Base-by-base conservation (phyloP, 2,797 vertebrate species). In the Acanthurus tractus region DNA sequence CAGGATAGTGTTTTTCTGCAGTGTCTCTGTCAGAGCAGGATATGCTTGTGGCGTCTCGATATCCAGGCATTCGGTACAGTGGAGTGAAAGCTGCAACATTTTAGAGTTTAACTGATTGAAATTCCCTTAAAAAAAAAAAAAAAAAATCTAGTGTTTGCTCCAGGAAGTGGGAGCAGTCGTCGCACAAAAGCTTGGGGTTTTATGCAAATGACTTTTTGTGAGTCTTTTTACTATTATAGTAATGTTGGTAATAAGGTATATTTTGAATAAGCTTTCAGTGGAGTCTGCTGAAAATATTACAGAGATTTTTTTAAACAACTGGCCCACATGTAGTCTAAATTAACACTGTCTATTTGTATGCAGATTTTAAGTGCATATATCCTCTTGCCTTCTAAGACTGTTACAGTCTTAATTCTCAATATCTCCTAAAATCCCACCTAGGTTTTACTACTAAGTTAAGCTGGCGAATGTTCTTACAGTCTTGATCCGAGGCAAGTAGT, bases 311-410 rank as follows among this genome's bases (percentile, higher is more conserved):
- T 76, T 75, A 71, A 79, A 84, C 29, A 29, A 86, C 65, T 20
- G 86, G 88, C 90, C 92, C 84, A 88, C 68, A 76, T 84, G 73
- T 93, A 81, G 86, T 93, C 83, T 64, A 93, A 93, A 92, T 87
- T 84, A 81, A 90, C 86, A 88, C 84, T 88, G 80, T 85, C 77
- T 88, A 88, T 94, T 91, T 94, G 86, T 91, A 92, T 89, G 82
- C 70, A 90, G 79, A 89, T 88, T 88, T 87, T 92, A 89, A 89
- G 89, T 93, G 85, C 88, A 90, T 92, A 91, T 90, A 82, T 85
- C 87, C 58, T 86, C 89, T 89, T 93, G 94, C 94, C 92, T 95
- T 95, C 79, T 83, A 77, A 92, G 92, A 92, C 91, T 89, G 81
- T 89, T 65, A 29, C 71, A 46, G 88, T 94, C 79, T 87, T 86